Conservation (phyloP, 2,888 invertebrate species). For the Gymnoscelis rufifasciata region DNA sequence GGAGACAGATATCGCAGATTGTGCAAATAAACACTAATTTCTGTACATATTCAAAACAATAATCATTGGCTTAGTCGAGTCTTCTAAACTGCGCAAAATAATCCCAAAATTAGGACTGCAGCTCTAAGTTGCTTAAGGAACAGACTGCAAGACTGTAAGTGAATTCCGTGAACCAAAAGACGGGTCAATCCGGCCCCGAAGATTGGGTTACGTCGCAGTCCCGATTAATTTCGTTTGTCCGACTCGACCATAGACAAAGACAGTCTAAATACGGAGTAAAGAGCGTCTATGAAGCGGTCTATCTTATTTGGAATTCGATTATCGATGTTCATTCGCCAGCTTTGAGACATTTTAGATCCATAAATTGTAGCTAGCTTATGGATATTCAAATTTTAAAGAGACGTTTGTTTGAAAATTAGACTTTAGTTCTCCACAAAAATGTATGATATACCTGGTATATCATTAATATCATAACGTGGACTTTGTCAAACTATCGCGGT, state of each 20-base stretch:
- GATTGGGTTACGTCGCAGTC: constrained; percentile 70
- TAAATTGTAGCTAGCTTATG: not conserved
- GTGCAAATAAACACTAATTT: too few species aligned
- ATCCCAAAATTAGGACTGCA: not conserved
- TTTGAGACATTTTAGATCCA: too few species aligned
- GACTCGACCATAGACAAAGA: constrained; percentile 29
- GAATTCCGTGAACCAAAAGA: constrained; percentile 47
- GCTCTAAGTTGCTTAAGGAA: not conserved
- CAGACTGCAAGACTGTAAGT: constrained; percentile 17
- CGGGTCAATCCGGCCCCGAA: constrained; percentile 28
- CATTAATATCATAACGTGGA: too few species aligned
- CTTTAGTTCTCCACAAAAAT: too few species aligned
- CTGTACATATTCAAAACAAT: too few species aligned
- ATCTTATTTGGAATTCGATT: constrained; percentile 65
- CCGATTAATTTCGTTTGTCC: constrained; percentile 75
- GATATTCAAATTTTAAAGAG: too few species aligned
- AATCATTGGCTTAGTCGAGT: too few species aligned
- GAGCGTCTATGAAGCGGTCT: constrained; percentile 54
- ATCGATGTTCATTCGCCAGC: constrained; percentile 49
- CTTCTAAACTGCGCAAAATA: too few species aligned
- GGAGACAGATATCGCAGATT: too few species aligned
- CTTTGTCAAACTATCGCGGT: too few species aligned
- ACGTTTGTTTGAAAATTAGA: too few species aligned
- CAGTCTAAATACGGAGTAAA: constrained; percentile 53
- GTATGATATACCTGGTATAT: too few species aligned